These are phyloP conservation scores for Atta texana DNA, from an alignment of 1,140 invertebrate genomes.

Conservation along the genomic window DNA sequence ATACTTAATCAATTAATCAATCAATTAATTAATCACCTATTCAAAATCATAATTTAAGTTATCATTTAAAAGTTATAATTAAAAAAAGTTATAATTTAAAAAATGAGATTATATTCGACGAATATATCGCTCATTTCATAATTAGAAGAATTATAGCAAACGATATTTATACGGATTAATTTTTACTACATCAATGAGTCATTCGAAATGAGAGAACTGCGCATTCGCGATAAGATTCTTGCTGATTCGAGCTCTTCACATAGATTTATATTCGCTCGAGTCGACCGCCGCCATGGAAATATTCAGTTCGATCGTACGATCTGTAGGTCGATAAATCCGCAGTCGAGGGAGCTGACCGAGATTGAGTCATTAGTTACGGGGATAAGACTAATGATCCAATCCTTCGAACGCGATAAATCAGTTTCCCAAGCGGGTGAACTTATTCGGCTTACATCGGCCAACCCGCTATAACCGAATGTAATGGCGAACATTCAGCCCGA, in stretches of 20 bases:
- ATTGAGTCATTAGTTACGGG: constrained; percentile 64
- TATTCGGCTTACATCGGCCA: constrained; percentile 59
- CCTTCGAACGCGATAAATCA: constrained; percentile 61
- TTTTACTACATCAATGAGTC: neutral
- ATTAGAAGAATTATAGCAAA: neutral
- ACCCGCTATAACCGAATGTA: constrained; percentile 42
- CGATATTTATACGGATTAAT: constrained; percentile 15
- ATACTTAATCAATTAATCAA: neutral
- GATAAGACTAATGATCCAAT: constrained; percentile 66
- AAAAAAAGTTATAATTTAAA: neutral
- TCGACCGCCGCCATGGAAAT: neutral
- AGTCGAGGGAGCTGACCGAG: constrained; percentile 27
- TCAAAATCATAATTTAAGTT: neutral
- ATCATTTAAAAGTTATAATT: too few species aligned
- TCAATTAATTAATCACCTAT: neutral
- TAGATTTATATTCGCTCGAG: constrained; percentile 9
- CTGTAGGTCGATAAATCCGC: constrained; percentile 52
- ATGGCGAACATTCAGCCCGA: constrained; percentile 49
- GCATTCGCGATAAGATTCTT: constrained; percentile 38
- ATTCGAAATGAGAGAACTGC: constrained; percentile 20
- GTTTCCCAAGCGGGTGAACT: constrained; percentile 55
- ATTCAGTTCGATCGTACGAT: constrained; percentile 39
- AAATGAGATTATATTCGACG: neutral
- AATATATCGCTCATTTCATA: neutral
- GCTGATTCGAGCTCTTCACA: constrained; percentile 17